A percentile compares a stretch with the other conserved stretches of the same genome.
Conservation (phyloP, 2,797 vertebrate genomes). For the Microctenopoma stevenorrisi region DNA sequence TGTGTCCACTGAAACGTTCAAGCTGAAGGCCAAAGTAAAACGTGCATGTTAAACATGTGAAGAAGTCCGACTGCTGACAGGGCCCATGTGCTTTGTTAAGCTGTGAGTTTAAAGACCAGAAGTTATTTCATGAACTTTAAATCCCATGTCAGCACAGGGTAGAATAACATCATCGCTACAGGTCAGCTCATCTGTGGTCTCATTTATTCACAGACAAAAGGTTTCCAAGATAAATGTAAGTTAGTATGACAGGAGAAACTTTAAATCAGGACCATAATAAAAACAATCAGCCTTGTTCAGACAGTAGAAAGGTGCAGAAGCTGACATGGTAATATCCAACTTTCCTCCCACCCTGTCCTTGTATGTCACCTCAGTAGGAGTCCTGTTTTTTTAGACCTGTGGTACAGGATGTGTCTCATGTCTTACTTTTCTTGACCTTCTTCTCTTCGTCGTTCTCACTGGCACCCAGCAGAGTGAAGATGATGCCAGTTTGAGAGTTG, state of each 20-base stretch:
- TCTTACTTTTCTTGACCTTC: conserved; percentile 97
- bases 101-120: neutral
- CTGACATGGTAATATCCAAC: conserved; percentile 27
- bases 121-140: neutral
- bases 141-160: neutral
- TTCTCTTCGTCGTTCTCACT: conserved; percentile 90
- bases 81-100: neutral
- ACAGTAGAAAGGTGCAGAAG: conserved; percentile 50
- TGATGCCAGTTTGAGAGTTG: conserved; percentile 98
- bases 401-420: conserved; percentile 21
- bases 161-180: neutral
- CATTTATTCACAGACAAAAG: conserved; percentile 52
- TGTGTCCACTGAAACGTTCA: no score
- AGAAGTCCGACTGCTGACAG: neutral
- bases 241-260: conserved; percentile 36
- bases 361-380: conserved; percentile 17
- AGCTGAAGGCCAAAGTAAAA: no score
- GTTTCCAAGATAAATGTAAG: neutral
- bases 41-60: neutral
- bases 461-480: conserved; percentile 94
- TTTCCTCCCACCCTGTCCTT: conserved; percentile 33
- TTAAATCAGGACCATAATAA: conserved; percentile 58
- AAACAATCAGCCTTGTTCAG: conserved; percentile 54
- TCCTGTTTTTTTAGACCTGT: conserved; percentile 14
- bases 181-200: conserved; percentile 52